Evolutionary conservation across 2,113 vertebrate genomes (phyloP).

Genomic region (Haemorhous mexicanus): DNA sequence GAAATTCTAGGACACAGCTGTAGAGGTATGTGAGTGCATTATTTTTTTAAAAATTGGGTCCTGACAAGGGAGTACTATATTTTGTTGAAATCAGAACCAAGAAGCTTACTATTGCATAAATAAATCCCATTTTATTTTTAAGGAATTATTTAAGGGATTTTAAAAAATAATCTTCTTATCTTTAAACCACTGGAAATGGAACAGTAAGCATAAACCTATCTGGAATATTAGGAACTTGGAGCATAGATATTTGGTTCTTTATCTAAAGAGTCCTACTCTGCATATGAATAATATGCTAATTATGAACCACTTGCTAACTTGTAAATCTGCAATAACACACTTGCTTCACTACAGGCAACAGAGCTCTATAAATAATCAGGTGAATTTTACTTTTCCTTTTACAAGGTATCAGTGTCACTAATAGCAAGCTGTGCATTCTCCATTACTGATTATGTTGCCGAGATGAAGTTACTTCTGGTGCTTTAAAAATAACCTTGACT

Average conservation of each 20-base stretch:
- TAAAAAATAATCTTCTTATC: not conserved
- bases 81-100: not conserved
- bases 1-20: not conserved
- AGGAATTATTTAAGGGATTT: not conserved
- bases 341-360: not conserved
- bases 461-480: conserved; percentile 33
- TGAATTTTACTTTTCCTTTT: conserved; percentile 26
- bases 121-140: conserved; percentile 17
- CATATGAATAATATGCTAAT: not conserved
- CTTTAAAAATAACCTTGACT: conserved; percentile 49
- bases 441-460: not conserved
- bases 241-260: not conserved
- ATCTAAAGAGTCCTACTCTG: not conserved
- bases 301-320: not conserved
- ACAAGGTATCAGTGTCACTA: conserved; percentile 32
- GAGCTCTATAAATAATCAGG: conserved; percentile 39
- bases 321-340: not conserved
- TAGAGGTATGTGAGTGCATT: not conserved
- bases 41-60: not conserved
- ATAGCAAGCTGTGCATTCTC: conserved; percentile 37
- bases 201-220: not conserved
- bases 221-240: not conserved
- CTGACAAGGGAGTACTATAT: not conserved
- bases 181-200: not conserved
- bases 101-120: not conserved